A percentile compares a stretch with the other conserved stretches of the same genome.
These are phyloP conservation scores for Hemistola chrysoprasaria DNA, from an alignment of 2,888 invertebrate genomes.

Conservation along the genomic window DNA sequence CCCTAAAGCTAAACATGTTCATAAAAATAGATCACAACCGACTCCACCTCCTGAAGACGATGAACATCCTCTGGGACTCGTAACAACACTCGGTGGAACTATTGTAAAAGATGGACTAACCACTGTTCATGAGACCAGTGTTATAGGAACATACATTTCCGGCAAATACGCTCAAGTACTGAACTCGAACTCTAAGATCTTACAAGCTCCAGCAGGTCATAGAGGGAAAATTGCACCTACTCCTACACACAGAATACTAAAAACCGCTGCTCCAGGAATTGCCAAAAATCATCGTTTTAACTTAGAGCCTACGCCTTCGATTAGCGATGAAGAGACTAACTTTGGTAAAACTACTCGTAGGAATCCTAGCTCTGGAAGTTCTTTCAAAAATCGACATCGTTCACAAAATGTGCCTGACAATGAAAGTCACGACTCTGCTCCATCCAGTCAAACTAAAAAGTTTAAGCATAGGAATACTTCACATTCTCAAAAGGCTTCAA, in stretches of 20 bases:
- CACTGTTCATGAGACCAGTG: slow-evolving; percentile 93
- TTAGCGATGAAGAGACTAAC: slow-evolving; percentile 83
- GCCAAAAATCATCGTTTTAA: slow-evolving; percentile 79
- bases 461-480: slow-evolving; percentile 69
- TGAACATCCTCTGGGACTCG: slow-evolving; percentile 89
- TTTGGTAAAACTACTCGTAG: slow-evolving; percentile 80
- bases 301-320: slow-evolving; percentile 85
- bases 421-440: slow-evolving; percentile 60
- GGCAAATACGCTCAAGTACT: slow-evolving; percentile 94
- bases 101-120: slow-evolving; percentile 91
- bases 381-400: slow-evolving; percentile 83
- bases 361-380: slow-evolving; percentile 67
- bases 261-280: slow-evolving; percentile 87
- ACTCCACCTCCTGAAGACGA: slow-evolving; percentile 79
- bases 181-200: slow-evolving; percentile 89
- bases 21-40: slow-evolving; percentile 65
- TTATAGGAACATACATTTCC: slow-evolving; percentile 93
- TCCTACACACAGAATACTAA: slow-evolving; percentile 86
- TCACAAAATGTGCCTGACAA: slow-evolving; percentile 57
- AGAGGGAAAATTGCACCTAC: slow-evolving; percentile 86
- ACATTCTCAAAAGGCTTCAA: slow-evolving; percentile 62
- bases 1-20: slow-evolving; percentile 69
- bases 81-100: slow-evolving; percentile 92
- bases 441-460: slow-evolving; percentile 64
- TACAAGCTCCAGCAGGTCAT: slow-evolving; percentile 63